phyloP scores from a whole-genome alignment of 2,888 invertebrate genomes.

The Cryptops parisi region DNA sequence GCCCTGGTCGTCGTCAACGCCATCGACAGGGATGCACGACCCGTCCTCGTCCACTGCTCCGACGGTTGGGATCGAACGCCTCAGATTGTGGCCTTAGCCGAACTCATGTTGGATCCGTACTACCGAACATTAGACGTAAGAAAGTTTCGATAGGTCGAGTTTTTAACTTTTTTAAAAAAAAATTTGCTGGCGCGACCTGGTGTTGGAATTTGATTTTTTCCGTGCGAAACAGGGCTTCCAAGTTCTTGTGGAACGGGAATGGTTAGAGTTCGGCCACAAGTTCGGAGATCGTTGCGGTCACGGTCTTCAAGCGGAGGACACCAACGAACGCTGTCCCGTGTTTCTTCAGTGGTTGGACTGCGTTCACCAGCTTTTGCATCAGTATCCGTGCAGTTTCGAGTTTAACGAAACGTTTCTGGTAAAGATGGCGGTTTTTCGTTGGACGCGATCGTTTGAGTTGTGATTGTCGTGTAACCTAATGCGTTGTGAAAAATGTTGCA shows the following conservation, averaged over 20 bases:
- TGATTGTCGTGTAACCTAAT: too few species aligned
- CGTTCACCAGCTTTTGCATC: conserved; percentile 74
- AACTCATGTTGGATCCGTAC: conserved; percentile 81
- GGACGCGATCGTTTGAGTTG: neutral
- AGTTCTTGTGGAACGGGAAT: conserved; percentile 83
- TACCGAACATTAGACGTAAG: conserved; percentile 76
- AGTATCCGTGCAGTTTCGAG: conserved; percentile 88
- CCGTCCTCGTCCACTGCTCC: conserved; percentile 93
- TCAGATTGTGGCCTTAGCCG: conserved; percentile 85
- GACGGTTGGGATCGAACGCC: conserved; percentile 99
- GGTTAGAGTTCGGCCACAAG: conserved; percentile 97
- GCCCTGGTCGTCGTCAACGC: conserved; percentile 56
- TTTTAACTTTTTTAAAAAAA: neutral
- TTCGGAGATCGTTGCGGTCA: conserved; percentile 79
- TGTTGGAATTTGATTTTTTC: conserved; percentile 6
- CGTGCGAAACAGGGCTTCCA: conserved; percentile 63
- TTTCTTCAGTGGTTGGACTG: conserved; percentile 98
- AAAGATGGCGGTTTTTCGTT: conserved; percentile 21
- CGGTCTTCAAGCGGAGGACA: conserved; percentile 58
- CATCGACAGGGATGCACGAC: conserved; percentile 60
- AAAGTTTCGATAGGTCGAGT: too few species aligned
- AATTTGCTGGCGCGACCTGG: neutral
- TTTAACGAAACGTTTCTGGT: conserved; percentile 89
- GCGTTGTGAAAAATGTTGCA: conserved; percentile 29
- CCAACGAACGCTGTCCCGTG: conserved; percentile 92